Conservation (phyloP, 2,797 vertebrate genomes). For the Numenius phaeopus region DNA sequence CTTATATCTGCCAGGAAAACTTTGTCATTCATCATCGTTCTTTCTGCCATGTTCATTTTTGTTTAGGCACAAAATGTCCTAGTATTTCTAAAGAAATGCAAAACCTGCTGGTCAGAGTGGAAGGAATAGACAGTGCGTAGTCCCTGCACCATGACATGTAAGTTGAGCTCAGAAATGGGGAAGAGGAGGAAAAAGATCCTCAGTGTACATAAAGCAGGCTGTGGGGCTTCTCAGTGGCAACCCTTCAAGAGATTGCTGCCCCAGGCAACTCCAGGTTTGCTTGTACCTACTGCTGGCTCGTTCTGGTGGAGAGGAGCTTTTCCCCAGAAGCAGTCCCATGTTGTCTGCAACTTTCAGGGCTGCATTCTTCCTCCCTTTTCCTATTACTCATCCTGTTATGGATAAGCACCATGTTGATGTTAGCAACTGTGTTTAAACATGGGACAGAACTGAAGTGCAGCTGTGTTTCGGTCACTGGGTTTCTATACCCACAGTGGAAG, state of each 20-base stretch:
- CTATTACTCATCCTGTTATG: background rate
- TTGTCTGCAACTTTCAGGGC: background rate
- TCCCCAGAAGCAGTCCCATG: background rate
- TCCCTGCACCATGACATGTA: background rate
- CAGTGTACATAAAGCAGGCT: background rate
- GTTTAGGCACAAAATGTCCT: background rate
- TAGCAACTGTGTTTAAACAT: background rate
- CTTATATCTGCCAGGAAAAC: conserved; percentile 21
- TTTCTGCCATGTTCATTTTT: background rate
- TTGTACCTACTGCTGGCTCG: rapidly evolving
- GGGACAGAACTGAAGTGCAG: background rate
- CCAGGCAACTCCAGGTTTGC: background rate
- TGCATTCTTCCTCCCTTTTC: background rate
- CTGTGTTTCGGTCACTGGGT: background rate
- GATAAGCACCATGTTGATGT: background rate
- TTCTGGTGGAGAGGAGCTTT: background rate
- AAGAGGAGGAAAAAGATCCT: background rate
- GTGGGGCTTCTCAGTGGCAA: background rate
- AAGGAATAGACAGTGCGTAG: rapidly evolving
- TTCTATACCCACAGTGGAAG: background rate
- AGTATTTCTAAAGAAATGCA: background rate
- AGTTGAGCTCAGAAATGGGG: background rate
- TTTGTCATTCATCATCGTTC: background rate
- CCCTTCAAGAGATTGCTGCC: background rate
- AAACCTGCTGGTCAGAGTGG: background rate